phyloP scores from a whole-genome alignment of 2,797 vertebrate genomes.

The Eupleurogrammus muticus region DNA sequence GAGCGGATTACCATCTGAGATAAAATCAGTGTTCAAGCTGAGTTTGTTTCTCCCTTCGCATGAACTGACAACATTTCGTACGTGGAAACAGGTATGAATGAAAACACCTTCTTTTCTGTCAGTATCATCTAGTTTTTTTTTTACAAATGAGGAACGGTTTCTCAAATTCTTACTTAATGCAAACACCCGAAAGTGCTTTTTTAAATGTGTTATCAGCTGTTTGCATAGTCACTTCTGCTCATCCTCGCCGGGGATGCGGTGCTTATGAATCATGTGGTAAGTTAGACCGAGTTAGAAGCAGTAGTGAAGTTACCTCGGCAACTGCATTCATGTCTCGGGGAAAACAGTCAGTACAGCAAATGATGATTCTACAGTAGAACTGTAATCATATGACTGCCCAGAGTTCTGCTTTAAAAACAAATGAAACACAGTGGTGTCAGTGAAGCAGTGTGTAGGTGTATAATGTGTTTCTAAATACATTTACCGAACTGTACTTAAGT shows the following conservation, averaged over 20 bases:
- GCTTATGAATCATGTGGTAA: neutral
- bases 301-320: too few species aligned
- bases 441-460: too few species aligned
- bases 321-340: too few species aligned
- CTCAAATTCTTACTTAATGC: too few species aligned
- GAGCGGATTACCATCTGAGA: slow-evolving; percentile 7
- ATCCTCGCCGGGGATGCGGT: neutral
- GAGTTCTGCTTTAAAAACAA: too few species aligned
- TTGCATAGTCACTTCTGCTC: neutral
- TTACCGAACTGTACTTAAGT: too few species aligned
- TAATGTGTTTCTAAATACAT: too few species aligned
- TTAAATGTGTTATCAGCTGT: neutral
- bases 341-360: too few species aligned
- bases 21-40: slow-evolving; percentile 10
- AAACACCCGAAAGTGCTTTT: neutral
- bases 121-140: too few species aligned
- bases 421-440: too few species aligned
- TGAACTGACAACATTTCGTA: neutral
- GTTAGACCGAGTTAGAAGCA: neutral
- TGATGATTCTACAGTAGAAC: too few species aligned
- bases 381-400: too few species aligned
- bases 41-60: neutral
- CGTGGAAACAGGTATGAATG: neutral
- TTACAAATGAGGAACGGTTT: neutral
- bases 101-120: neutral